Base-by-base conservation (phyloP, 1,140 invertebrate species). In the Euwallacea fornicatus region DNA sequence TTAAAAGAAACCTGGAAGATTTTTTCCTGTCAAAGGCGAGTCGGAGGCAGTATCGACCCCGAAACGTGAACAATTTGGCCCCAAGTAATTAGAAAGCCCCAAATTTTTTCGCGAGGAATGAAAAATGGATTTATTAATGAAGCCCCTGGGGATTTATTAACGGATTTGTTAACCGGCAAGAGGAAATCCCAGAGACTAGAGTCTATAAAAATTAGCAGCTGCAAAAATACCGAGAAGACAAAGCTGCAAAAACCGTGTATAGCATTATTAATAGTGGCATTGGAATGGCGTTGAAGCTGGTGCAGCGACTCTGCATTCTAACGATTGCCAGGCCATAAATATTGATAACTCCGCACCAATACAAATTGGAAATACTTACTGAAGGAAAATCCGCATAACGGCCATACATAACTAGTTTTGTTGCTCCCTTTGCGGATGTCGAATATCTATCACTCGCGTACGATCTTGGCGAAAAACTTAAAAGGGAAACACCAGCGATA, bases 31-130 rank as follows among this genome's bases (percentile, higher is more conserved):
- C 74, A 73, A 56, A 33, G 21, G 74, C 74, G 74, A 75, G 74
- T 75, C 74, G 72, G 74, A 75, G 67, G 73, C 74, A 70, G 62
- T 69, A 73, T 74, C n/a, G 43, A n/a, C 7, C 56, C 67, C 74
- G 70, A 76, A 74, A 74, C 73, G 74, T 76, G 69, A 73, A 53
- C 47, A 42, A 56, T 60, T 68, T 59, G 58, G 10, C 33, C 47
- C 21, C 33, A 9, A 47, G 44, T 50, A 64, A 64, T 64, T 64
- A 64, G 62, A 15, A 15, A 42, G 62, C 21, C 62, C 54, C 44
- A 16, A 11, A 42, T 66, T 55, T 56, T 66, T 66, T 66, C n/a
- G 3, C 8, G 54, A 33, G 3, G 43, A 60, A 50, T 33, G 54
- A 68, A 68, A 60, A 68, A 60, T 46, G 41, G 13, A 68, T 42